Conservation (phyloP, 2,888 invertebrate species). For the Pollenia angustigena region DNA sequence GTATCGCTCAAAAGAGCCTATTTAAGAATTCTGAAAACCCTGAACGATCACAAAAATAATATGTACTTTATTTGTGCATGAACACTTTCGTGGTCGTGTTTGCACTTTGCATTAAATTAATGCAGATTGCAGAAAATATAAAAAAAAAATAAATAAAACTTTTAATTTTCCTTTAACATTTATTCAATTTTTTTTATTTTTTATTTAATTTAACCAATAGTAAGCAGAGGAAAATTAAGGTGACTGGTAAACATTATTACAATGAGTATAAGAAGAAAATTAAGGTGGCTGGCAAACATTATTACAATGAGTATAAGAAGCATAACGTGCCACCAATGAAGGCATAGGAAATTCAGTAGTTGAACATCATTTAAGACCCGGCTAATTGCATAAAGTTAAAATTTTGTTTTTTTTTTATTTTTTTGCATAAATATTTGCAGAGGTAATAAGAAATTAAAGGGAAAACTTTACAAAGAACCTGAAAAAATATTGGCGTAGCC, state of each 20-base stretch:
- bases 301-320: conserved; percentile 5
- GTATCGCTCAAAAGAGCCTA: not conserved
- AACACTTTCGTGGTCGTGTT: conserved; percentile 62
- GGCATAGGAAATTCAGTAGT: not conserved
- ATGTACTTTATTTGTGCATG: conserved; percentile 53
- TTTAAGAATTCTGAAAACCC: not conserved
- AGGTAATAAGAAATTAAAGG: not conserved
- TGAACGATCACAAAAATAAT: conserved; percentile 13
- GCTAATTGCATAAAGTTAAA: conserved; percentile 55
- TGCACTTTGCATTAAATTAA: conserved; percentile 64
- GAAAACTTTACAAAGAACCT: not conserved
- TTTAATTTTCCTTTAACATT: conserved; percentile 28
- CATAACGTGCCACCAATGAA: not conserved
- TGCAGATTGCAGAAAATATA: conserved; percentile 37
- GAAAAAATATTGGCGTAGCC: not conserved
- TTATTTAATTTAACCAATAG: conserved; percentile 51
- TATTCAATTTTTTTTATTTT: not conserved
- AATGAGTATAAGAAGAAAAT: conserved; percentile 27
- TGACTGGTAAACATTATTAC: conserved; percentile 34
- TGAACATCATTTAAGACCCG: conserved; percentile 26
- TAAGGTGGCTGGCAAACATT: conserved; percentile 45
- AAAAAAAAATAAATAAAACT: conserved; percentile 24
- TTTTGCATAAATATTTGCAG: too few species aligned
- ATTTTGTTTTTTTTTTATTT: too few species aligned
- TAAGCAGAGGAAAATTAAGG: conserved; percentile 56